A percentile compares a stretch with the other conserved stretches of the same genome.
Conservation (phyloP, 2,113 vertebrate species). For the Agelaius tricolor region DNA sequence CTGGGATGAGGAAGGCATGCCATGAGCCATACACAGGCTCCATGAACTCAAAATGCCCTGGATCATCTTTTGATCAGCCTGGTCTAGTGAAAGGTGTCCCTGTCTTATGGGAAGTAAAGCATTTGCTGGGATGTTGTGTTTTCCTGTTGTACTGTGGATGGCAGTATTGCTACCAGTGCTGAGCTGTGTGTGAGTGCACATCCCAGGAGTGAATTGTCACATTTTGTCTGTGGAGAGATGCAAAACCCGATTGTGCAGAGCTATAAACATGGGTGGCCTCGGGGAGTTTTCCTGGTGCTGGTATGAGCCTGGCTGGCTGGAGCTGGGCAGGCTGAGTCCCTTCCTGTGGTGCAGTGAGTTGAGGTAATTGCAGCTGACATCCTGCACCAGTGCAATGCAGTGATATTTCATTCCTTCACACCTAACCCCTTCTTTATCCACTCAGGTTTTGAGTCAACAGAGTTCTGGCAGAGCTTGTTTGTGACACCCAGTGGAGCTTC, state of each 20-base stretch:
- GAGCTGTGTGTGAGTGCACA: conserved; percentile 14
- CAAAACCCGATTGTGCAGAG: conserved; percentile 42
- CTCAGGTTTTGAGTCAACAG: not conserved
- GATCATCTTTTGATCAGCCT: not conserved
- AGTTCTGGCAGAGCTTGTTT: not conserved
- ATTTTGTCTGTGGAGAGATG: conserved; percentile 13
- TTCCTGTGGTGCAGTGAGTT: not conserved
- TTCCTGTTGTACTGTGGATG: not conserved
- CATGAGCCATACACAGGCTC: not conserved
- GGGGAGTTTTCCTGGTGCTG: not conserved
- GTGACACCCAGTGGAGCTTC: not conserved
- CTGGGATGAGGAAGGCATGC: not conserved
- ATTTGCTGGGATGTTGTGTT: not conserved
- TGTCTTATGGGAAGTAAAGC: not conserved
- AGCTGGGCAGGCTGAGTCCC: not conserved
- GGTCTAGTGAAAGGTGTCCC: not conserved
- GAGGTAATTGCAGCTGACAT: not conserved
- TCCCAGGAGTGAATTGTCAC: conserved; percentile 55
- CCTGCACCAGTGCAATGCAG: not conserved
- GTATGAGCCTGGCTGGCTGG: not conserved
- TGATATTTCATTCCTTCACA: conserved; percentile 23
- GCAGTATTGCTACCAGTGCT: not conserved
- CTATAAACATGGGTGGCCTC: not conserved
- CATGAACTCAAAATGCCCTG: not conserved
- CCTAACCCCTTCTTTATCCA: not conserved